These are phyloP conservation scores for Rhea americana DNA, from an alignment of 2,113 vertebrate species.

Conservation along the genomic window DNA sequence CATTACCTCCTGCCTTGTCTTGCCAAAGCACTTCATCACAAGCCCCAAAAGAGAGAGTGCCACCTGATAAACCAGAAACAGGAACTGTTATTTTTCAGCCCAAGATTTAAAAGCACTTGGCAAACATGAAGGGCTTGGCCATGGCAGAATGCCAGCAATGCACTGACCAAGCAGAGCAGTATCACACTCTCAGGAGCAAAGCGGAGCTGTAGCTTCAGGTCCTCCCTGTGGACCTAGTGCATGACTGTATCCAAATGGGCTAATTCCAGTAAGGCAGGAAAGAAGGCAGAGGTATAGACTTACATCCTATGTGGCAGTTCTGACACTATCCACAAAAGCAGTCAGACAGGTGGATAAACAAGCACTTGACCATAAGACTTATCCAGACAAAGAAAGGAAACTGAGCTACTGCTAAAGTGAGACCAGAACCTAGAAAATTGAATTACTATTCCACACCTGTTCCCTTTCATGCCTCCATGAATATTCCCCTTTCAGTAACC, in stretches of 20 bases:
- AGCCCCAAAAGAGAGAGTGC: not conserved
- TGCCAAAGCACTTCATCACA: not conserved
- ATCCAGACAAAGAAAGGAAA: not conserved
- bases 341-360: not conserved
- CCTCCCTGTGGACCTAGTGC: fast-evolving
- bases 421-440: not conserved
- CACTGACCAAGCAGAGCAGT: not conserved
- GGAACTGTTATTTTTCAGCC: not conserved
- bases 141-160: fast-evolving
- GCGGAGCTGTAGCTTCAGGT: fast-evolving
- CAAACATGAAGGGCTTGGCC: not conserved
- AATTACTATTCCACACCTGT: not conserved
- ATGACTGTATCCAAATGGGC: fast-evolving
- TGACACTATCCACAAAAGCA: not conserved
- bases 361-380: not conserved
- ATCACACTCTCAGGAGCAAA: not conserved
- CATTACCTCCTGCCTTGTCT: not conserved
- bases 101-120: not conserved
- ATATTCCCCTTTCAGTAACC: not conserved
- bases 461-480: not conserved
- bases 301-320: not conserved
- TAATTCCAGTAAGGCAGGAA: not conserved
- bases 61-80: not conserved
- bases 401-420: not conserved
- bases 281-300: not conserved